Base-by-base conservation (phyloP, 1,140 invertebrate species). In the Drosophila cardini region DNA sequence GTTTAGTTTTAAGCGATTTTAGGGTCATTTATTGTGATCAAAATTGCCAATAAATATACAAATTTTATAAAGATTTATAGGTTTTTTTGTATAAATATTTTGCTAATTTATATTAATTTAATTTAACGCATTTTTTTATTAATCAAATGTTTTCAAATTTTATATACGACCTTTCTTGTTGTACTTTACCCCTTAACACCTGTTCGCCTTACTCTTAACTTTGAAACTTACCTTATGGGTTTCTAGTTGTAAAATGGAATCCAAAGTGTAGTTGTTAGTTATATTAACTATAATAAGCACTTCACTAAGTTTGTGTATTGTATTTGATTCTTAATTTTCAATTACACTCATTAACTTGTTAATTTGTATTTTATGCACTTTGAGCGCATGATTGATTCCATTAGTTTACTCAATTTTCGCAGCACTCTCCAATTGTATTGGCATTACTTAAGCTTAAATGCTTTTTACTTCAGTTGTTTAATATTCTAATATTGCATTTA, bases 341-440 rank as follows among this genome's bases (percentile, higher is more conserved):
- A 34, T 15, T 56, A 40, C 69, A 72, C 69, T 67, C 36, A 48
- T 52, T n/a, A 65, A 48, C 55, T 57, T 65, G 38, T 56, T 4
- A 15, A 34, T 36, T 16, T 68, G 32, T 62, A 81, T 82, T 78
- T 69, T 64, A 81, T 65, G 69, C 81, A 76, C 76, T 65, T 48
- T 5, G 32, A 57, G 21, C 60, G 63, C 60, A 63, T 38, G 40
- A 16, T 34, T 38, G 13, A 30, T 26, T 45, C 40, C 11, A 10
- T 67, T 43, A 72, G 69, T 67, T 67, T 43, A 67, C 43, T 55
- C 62, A 52, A 67, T 62, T 69, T 21, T 53, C 16, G 57, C 26
- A 42, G 34, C 36, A 52, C 67, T 72, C n/a, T 52, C 52, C 62
- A 72, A 72, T 52, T 72, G 38, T 5, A 72, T 67, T 67, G 53